Conservation (phyloP, 2,797 vertebrate species). For the Galago senegalensis region DNA sequence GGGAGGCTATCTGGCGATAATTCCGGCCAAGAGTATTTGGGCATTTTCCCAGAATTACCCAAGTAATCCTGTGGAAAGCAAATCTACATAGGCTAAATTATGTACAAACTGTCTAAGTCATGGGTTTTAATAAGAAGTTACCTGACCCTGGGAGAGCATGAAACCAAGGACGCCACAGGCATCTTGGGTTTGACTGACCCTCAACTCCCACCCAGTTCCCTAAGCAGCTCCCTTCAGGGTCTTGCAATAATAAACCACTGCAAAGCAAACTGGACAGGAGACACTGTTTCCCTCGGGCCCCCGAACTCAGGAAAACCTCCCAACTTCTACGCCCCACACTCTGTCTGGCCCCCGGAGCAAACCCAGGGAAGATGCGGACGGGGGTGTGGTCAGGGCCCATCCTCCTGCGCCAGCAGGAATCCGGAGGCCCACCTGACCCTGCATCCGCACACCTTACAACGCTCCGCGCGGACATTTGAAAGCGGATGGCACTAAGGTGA, state of each 20-base stretch:
- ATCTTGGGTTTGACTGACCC: background rate
- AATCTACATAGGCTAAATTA: slow-evolving; percentile 56
- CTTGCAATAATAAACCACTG: slow-evolving; percentile 29
- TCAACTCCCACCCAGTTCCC: background rate
- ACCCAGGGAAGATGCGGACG: background rate
- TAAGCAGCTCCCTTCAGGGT: background rate
- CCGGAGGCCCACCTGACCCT: background rate
- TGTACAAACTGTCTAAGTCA: slow-evolving; percentile 30
- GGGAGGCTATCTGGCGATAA: slow-evolving; percentile 71
- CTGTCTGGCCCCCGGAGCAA: background rate
- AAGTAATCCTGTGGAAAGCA: slow-evolving; percentile 65
- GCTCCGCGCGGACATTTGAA: background rate
- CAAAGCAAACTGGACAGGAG: slow-evolving; percentile 43
- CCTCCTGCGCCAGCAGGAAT: too few species aligned
- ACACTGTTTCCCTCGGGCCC: background rate
- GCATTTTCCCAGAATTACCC: slow-evolving; percentile 79
- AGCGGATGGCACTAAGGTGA: background rate
- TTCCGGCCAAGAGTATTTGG: slow-evolving; percentile 69
- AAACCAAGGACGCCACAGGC: background rate
- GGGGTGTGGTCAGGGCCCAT: background rate
- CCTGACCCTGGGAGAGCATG: background rate
- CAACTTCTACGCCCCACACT: background rate
- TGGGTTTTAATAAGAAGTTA: slow-evolving; percentile 56
- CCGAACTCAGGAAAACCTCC: background rate
- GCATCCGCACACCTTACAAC: background rate